Evolutionary conservation across 2,113 vertebrate species (phyloP).

Genomic region (Podiceps cristatus): DNA sequence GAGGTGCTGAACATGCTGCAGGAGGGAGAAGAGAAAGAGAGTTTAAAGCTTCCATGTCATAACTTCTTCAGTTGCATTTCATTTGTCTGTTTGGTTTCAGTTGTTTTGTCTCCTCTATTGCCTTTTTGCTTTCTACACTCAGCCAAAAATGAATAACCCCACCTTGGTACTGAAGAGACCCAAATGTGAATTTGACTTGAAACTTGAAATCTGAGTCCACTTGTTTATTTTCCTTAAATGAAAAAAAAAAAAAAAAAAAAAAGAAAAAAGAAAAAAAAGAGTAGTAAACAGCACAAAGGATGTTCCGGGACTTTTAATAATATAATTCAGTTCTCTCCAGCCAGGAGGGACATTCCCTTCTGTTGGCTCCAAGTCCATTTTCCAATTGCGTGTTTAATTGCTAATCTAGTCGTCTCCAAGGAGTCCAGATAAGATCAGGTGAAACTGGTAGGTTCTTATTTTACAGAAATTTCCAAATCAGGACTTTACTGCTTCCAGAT

Average conservation of each 20-base stretch:
- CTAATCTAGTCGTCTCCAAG: not conserved
- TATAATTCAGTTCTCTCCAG: not conserved
- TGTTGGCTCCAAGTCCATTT: not conserved
- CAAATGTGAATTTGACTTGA: not conserved
- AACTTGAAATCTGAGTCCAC: not conserved
- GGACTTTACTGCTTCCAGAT: not conserved
- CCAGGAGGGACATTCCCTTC: not conserved
- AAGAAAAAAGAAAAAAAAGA: too few relatives aligned
- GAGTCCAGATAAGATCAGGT: constrained; percentile 21
- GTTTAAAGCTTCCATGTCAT: not conserved
- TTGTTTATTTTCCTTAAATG: not conserved
- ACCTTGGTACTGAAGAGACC: not conserved
- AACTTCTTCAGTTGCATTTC: too few relatives aligned
- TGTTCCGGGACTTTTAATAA: not conserved
- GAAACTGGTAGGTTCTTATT: not conserved
- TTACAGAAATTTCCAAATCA: not conserved
- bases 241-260: not conserved
- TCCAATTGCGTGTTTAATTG: not conserved
- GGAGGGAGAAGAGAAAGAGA: not conserved
- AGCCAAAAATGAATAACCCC: not conserved
- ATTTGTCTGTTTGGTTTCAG: not conserved
- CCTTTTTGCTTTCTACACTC: not conserved
- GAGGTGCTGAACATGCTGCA: not conserved
- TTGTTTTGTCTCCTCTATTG: not conserved
- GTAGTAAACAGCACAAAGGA: not conserved